Conservation (phyloP, 2,797 vertebrate genomes). For the Myotis planiceps region DNA sequence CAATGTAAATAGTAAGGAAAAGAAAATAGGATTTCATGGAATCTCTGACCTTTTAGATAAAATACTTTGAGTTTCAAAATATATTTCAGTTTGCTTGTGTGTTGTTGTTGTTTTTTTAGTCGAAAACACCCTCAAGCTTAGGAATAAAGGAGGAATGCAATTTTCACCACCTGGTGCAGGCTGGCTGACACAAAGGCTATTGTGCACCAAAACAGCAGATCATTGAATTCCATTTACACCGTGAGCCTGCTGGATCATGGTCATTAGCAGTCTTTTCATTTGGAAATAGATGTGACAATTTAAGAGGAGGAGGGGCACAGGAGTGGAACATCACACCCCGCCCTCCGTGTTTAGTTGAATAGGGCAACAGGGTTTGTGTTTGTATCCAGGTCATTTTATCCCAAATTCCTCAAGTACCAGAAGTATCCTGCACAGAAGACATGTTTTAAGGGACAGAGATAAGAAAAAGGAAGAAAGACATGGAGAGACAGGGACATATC, state of each 20-base stretch:
- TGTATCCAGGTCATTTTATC: neutral
- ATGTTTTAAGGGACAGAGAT: neutral
- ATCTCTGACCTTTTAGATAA: slow-evolving; percentile 21
- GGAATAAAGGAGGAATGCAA: neutral
- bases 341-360: neutral
- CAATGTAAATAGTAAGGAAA: neutral
- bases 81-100: neutral
- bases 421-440: neutral
- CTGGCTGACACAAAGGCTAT: slow-evolving; percentile 34
- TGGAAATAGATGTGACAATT: slow-evolving; percentile 39
- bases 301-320: neutral
- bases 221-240: slow-evolving; percentile 42
- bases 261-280: slow-evolving; percentile 51
- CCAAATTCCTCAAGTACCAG: neutral
- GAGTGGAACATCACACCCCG: neutral
- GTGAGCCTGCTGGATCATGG: neutral
- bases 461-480: neutral
- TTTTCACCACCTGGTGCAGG: neutral
- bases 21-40: neutral
- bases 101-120: neutral
- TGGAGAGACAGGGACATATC: neutral
- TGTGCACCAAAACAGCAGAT: slow-evolving; percentile 29
- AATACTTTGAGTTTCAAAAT: neutral
- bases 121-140: slow-evolving; percentile 43
- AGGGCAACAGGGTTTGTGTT: neutral